Evolutionary conservation across 2,113 vertebrate genomes (phyloP), one percentile per base, ranked within the genome.

Genomic region (Echinops telfairi): DNA sequence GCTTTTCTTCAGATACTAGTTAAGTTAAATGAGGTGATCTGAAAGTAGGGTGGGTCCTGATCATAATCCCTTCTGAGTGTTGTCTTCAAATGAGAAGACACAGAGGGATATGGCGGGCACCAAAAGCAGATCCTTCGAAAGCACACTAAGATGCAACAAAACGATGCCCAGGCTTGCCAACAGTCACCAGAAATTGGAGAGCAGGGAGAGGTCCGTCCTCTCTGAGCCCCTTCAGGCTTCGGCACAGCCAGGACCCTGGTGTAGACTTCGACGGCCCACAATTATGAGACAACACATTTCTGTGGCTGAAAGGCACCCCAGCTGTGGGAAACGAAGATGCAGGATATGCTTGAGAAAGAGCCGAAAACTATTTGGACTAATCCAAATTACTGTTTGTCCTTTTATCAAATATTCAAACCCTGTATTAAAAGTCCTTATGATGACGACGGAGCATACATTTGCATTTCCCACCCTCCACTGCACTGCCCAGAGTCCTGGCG

Each of bases 391-490:
- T 81, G 60, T n/a, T n/a, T n/a, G n/a, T 31, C 7, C 38, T 86
- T 94, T 53, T 60, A 66, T 60, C 79, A 86, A 92, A 88, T 71
- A 53, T 10, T 53, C 73, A 94, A 75, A 64, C 19, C n/a, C 64
- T 47, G 86, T n/a, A 78, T 31, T 87, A 57, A 84, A 71, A 60
- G n/a, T 89, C 68, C 68, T 68, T 92, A 40, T 33, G 23, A 87
- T 73, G 38, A 82, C 83, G 38, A 86, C 66, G 17, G 83, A 86
- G 20, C 75, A 70, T 57, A n/a, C 86, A 82, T 86, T 85, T 53
- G 73, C 40, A 68, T 73, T 81, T 92, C 47, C 60, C 19, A 85
- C 31, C 31, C 40, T 29, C 9, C 29, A 89, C 20, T 84, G 66
- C 68, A 81, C 2, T 33, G 70, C 17, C 70, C 16, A 27, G 68